These are phyloP conservation scores for Hofmannophila pseudospretella DNA, from an alignment of 2,888 invertebrate genomes.

Conservation along the genomic window DNA sequence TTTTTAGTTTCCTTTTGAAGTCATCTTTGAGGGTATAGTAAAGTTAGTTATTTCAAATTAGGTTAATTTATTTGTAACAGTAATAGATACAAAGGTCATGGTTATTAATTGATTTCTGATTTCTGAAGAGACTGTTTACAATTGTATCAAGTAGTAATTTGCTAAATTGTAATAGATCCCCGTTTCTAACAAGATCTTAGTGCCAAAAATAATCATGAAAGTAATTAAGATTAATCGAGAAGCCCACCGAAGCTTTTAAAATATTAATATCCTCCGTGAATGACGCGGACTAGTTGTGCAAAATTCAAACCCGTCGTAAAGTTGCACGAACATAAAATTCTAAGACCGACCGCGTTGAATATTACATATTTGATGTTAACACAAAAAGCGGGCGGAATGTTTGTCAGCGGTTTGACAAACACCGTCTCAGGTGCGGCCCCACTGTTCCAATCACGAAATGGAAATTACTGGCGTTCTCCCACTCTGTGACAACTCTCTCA, in stretches of 20 bases:
- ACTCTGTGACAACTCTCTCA: conserved; percentile 27
- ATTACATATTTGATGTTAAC: conserved; percentile 41
- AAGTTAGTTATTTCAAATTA: too few relatives aligned
- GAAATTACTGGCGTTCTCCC: conserved; percentile 39
- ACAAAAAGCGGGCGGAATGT: conserved; percentile 28
- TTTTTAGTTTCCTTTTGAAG: too few relatives aligned
- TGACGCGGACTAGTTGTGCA: conserved; percentile 6
- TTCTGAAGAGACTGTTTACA: too few relatives aligned
- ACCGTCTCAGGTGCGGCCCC: conserved; percentile 38
- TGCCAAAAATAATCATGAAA: too few relatives aligned
- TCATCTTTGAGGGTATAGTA: too few relatives aligned
- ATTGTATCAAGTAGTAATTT: too few relatives aligned
- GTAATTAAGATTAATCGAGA: too few relatives aligned
- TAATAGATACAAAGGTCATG: too few relatives aligned
- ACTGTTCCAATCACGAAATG: conserved; percentile 47
- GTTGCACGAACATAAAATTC: conserved; percentile 9
- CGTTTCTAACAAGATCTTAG: too few relatives aligned
- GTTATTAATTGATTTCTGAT: too few relatives aligned
- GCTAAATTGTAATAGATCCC: too few relatives aligned
- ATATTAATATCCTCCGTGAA: background rate
- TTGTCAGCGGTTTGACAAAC: conserved; percentile 37
- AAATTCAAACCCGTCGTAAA: conserved; percentile 14
- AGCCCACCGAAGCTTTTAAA: background rate
- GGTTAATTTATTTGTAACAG: too few relatives aligned
- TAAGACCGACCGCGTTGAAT: conserved; percentile 14